Conservation (phyloP, 2,888 invertebrate species). For the Tillus elongatus region DNA sequence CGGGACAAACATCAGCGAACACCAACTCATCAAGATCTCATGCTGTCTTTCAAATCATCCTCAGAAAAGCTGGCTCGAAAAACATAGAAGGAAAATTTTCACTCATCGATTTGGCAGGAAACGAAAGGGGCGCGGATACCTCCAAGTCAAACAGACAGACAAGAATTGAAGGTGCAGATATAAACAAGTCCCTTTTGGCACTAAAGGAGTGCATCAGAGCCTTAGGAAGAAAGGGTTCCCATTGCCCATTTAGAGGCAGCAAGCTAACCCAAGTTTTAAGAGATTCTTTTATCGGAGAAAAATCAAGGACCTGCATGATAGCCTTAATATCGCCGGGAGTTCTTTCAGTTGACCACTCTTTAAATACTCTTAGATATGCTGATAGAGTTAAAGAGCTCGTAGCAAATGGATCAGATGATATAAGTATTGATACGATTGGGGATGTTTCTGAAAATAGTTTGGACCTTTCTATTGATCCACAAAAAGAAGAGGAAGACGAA, state of each 20-base stretch:
- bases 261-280: constrained; percentile 92
- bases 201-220: constrained; percentile 97
- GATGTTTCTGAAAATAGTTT: constrained; percentile 3
- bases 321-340: constrained; percentile 97
- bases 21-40: constrained; percentile 97
- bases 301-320: constrained; percentile 99
- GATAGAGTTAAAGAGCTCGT: constrained; percentile 95
- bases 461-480: background rate
- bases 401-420: constrained; percentile 18
- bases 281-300: constrained; percentile 97
- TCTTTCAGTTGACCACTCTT: constrained; percentile 92
- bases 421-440: constrained; percentile 6
- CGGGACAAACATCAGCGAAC: constrained; percentile 96
- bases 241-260: constrained; percentile 94
- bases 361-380: constrained; percentile 96
- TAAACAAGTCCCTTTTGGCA: constrained; percentile 90
- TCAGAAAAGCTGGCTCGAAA: constrained; percentile 61
- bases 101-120: constrained; percentile 93
- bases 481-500: background rate
- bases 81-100: constrained; percentile 95
- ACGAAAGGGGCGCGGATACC: constrained; percentile 98
- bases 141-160: constrained; percentile 92
- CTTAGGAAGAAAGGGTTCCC: constrained; percentile 88
- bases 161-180: constrained; percentile 88
- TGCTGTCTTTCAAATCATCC: constrained; percentile 96